Conservation (phyloP, 2,113 vertebrate genomes). For the Perca flavescens region DNA sequence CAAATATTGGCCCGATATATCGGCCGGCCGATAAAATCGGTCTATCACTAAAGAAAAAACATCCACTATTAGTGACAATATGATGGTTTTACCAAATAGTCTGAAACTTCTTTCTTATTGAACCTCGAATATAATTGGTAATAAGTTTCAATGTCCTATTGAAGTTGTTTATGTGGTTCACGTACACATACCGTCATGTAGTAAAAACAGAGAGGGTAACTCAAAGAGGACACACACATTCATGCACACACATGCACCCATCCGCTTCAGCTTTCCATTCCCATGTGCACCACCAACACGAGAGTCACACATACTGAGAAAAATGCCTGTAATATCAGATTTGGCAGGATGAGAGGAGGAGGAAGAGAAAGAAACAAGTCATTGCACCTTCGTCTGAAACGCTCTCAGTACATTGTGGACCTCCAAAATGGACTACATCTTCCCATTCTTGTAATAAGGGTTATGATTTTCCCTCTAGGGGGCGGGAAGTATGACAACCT, state of each 20-base stretch:
- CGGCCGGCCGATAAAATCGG: no score
- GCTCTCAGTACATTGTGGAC: constrained; percentile 48
- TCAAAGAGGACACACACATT: constrained; percentile 15
- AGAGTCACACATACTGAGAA: constrained; percentile 45
- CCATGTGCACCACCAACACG: constrained; percentile 27
- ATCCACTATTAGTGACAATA: no score
- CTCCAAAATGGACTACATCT: constrained; percentile 56
- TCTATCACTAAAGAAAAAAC: no score
- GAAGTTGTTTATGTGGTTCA: no score
- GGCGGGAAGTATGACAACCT: constrained; percentile 25
- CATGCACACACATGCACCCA: not conserved
- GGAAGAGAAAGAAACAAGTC: constrained; percentile 35
- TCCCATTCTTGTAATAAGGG: constrained; percentile 40
- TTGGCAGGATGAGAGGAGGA: constrained; percentile 41
- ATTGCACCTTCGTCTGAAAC: constrained; percentile 25
- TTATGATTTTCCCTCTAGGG: constrained; percentile 59
- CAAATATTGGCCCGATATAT: no score
- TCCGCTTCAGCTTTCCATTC: constrained; percentile 15
- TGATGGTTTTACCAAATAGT: no score
- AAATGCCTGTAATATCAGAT: constrained; percentile 63
- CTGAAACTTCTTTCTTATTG: no score
- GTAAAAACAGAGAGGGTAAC: not conserved
- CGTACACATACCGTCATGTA: not conserved
- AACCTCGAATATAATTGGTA: no score
- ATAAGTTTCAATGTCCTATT: no score